Conservation (phyloP, 2,113 vertebrate species). For the Rhea pennata region DNA sequence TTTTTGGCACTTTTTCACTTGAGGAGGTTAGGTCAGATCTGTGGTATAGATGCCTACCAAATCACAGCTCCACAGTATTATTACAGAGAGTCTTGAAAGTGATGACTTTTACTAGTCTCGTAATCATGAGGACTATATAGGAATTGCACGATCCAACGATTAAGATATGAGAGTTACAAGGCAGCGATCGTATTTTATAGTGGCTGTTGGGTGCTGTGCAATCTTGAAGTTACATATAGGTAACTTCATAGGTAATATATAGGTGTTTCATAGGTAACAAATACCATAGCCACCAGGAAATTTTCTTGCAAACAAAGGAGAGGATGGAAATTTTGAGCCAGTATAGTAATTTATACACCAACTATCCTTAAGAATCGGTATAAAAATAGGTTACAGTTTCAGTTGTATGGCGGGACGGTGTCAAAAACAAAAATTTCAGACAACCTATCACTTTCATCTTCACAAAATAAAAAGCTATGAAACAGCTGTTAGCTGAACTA, state of each 20-base stretch:
- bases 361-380: background rate
- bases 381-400: constrained; percentile 7
- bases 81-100: background rate
- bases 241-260: too few species aligned
- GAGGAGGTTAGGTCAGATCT: background rate
- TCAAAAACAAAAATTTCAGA: background rate
- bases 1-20: background rate
- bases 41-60: background rate
- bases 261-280: background rate
- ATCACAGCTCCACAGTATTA: background rate
- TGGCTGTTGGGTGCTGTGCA: background rate
- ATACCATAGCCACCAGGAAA: background rate
- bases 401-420: constrained; percentile 8
- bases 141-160: background rate
- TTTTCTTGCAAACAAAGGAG: constrained; percentile 4
- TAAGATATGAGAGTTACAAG: background rate
- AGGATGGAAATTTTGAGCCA: constrained; percentile 23
- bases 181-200: background rate
- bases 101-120: background rate
- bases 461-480: constrained; percentile 47
- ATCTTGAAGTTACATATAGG: background rate
- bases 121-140: background rate
- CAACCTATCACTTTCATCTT: constrained; percentile 44
- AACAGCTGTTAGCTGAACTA: constrained; percentile 56
- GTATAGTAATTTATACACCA: background rate